Percentiles rank a stretch among this genome's conserved stretches.
phyloP scores from a whole-genome alignment of 2,888 invertebrate genomes.

The Liodrosophila aerea region DNA sequence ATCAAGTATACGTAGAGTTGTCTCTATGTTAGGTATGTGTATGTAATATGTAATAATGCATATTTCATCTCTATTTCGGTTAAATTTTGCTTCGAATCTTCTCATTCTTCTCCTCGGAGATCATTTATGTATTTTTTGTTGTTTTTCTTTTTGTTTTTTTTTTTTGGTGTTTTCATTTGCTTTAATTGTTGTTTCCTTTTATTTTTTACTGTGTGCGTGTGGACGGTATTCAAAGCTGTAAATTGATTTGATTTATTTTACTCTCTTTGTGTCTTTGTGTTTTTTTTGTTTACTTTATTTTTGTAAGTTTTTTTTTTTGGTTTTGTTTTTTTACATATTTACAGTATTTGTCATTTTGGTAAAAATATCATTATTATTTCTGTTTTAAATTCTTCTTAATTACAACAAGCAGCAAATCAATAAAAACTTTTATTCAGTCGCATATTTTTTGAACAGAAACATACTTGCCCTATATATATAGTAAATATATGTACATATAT shows the following conservation, averaged over 20 bases:
- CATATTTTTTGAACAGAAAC: slow-evolving; percentile 63
- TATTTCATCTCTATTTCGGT: slow-evolving; percentile 4
- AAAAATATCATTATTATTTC: slow-evolving; percentile 49
- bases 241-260: slow-evolving; percentile 69
- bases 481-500: slow-evolving; percentile 27
- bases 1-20: slow-evolving; percentile 64
- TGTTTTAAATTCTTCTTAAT: slow-evolving; percentile 57
- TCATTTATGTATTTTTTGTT: slow-evolving; percentile 43
- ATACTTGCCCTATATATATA: slow-evolving; percentile 38
- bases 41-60: not conserved
- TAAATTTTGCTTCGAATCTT: slow-evolving; percentile 19
- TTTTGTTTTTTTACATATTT: slow-evolving; percentile 46
- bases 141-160: slow-evolving; percentile 22
- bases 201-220: slow-evolving; percentile 72
- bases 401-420: slow-evolving; percentile 76
- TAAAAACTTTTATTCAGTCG: slow-evolving; percentile 72
- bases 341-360: slow-evolving; percentile 38
- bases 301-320: slow-evolving; percentile 22
- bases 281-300: slow-evolving; percentile 21
- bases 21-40: slow-evolving; percentile 5
- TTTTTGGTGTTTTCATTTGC: slow-evolving; percentile 18
- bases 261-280: slow-evolving; percentile 32
- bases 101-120: slow-evolving; percentile 27
- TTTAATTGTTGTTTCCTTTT: slow-evolving; percentile 49
- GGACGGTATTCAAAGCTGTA: slow-evolving; percentile 77